Base-by-base conservation (phyloP, 2,888 invertebrate genomes). In the Hipparchia sbordonii region DNA sequence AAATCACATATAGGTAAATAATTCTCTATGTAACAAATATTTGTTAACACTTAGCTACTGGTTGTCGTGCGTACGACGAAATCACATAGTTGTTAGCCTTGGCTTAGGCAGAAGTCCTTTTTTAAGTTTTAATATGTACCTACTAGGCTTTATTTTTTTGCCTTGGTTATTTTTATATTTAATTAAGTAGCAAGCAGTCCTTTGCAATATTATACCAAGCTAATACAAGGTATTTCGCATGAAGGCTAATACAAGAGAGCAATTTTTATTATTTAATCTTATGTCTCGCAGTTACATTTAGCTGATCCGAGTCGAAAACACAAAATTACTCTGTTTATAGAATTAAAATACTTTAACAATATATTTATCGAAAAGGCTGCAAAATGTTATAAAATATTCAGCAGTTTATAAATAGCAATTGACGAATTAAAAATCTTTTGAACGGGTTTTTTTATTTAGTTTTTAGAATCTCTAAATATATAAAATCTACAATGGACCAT, bases 1-100 rank as follows among this genome's bases (percentile, higher is more conserved):
- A 82, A 83, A 84, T 82, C 82, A 82, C 81, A 80, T 80, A 66
- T 69, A 77, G 54, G 71, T 76, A 75, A 78, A 79, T 80, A 80
- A 39, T 74, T 65, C 71, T 78, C 74, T 80, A 78, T 78, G 74
- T 78, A 81, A 82, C 79, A 81, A 80, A 72, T 79, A 77, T 72
- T 52, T 75, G 71, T 77, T 81, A 82, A 77, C 66, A 78, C 74
- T 78, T 77, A 78, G 75, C 73, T 77, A 77, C 78, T 79, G 78
- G 77, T 76, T 65, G 6, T 77, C 74, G 67, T 52, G 6, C 77
- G 73, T 70, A 77, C 76, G 77, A 78, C 75, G 46, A 66, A 66
- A 77, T 79, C 78, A 79, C 78, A 79, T 77, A 80, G 77, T 77
- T 74, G 74, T 76, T 79, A 80, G 77, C 78, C 75, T 60, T 60